A percentile compares a stretch with the other conserved stretches of the same genome.
Conservation (phyloP, 53 echinoderm and acorn worm species). For the Paelopatides confundens region DNA sequence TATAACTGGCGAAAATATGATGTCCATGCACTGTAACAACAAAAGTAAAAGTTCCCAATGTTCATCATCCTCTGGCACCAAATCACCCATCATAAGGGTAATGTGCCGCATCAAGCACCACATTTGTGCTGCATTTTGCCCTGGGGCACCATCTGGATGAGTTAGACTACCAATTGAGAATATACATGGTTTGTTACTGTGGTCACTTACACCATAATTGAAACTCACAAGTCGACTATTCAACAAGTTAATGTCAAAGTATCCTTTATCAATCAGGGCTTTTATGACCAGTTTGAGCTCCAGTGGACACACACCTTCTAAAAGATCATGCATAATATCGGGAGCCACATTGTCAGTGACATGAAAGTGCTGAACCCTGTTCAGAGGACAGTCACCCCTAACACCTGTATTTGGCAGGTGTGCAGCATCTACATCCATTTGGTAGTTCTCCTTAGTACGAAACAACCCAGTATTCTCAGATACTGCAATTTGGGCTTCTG, state of each 20-base stretch:
- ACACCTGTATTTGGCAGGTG: conserved; percentile 26
- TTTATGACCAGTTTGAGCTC: conserved; percentile 16
- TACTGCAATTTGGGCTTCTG: neutral
- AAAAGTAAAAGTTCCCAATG: conserved; percentile 52
- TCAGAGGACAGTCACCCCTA: conserved; percentile 38
- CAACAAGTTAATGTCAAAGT: conserved; percentile 48
- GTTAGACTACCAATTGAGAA: neutral
- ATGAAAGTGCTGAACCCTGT: conserved; percentile 48
- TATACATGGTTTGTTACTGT: conserved; percentile 52
- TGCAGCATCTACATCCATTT: neutral
- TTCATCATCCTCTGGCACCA: conserved; percentile 49
- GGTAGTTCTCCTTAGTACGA: conserved; percentile 8
- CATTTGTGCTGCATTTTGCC: conserved; percentile 61
- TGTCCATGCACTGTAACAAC: neutral
- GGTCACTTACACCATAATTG: conserved; percentile 53
- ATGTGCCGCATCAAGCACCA: conserved; percentile 65
- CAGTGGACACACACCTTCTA: conserved; percentile 60
- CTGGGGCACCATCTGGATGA: conserved; percentile 57
- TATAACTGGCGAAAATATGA: neutral
- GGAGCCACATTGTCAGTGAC: conserved; percentile 49
- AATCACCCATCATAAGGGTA: conserved; percentile 57
- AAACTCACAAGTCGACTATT: conserved; percentile 61
- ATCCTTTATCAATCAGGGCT: conserved; percentile 44
- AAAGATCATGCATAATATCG: conserved; percentile 64
- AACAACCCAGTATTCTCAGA: conserved; percentile 15